phyloP scores from a whole-genome alignment of 2,888 invertebrate genomes.

The Frankliniella fusca region DNA sequence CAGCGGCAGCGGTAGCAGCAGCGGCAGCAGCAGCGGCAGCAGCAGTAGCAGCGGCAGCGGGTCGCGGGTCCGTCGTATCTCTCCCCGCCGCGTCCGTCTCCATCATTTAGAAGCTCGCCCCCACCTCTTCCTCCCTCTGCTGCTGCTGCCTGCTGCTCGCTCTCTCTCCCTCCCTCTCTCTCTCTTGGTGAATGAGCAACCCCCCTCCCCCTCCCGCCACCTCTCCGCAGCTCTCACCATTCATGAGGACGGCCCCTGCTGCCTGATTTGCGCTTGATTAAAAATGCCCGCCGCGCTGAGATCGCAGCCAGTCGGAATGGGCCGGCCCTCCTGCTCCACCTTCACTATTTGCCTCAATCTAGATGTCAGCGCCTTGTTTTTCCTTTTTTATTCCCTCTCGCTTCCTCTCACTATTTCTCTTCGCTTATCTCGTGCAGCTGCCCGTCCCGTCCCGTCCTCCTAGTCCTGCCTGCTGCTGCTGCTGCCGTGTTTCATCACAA shows the following conservation, averaged over 20 bases:
- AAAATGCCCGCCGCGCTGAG: background rate
- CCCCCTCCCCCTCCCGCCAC: background rate
- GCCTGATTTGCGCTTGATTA: background rate
- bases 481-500: no score
- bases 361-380: background rate
- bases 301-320: background rate
- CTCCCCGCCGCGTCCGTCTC: no score
- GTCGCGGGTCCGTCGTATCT: no score
- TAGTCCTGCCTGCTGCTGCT: no score
- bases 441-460: background rate
- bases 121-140: background rate
- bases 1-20: no score
- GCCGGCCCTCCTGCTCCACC: background rate
- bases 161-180: background rate
- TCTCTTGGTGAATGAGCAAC: background rate
- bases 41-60: no score
- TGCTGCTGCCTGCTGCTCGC: background rate
- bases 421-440: background rate
- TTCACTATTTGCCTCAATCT: background rate
- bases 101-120: background rate
- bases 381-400: background rate
- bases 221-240: background rate
- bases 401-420: background rate
- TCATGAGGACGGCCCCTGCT: background rate
- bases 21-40: no score